Evolutionary conservation across 1,140 invertebrate genomes (phyloP).

Genomic region (Pygmarrhopalites habei): DNA sequence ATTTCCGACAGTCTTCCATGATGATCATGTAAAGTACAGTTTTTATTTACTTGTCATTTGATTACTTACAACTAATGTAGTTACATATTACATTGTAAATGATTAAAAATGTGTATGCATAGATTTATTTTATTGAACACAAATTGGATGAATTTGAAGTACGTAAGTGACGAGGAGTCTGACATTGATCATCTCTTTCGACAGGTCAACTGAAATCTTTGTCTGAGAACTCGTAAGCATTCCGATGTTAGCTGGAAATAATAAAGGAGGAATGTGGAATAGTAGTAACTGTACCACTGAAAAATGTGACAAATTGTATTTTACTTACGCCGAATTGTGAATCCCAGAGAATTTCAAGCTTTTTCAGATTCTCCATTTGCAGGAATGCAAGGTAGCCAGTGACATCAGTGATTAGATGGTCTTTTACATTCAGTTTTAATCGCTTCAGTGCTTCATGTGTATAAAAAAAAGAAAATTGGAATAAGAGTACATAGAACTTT

Average conservation of each 20-base stretch:
- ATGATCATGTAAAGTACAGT: too few relatives aligned
- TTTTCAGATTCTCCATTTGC: neutral
- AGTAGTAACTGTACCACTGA: neutral
- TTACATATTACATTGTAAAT: too few relatives aligned
- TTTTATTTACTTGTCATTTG: too few relatives aligned
- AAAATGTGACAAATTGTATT: neutral
- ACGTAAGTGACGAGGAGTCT: too few relatives aligned
- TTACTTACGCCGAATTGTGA: neutral
- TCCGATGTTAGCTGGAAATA: conserved; percentile 1
- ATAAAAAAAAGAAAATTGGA: too few relatives aligned
- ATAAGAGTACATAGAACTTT: neutral
- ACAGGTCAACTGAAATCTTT: neutral
- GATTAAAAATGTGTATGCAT: too few relatives aligned
- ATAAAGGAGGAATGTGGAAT: neutral
- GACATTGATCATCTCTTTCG: conserved; percentile 1
- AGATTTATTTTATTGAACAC: too few relatives aligned
- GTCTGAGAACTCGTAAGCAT: neutral
- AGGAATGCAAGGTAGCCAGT: conserved; percentile 1
- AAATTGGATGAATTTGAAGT: too few relatives aligned
- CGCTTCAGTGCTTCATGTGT: neutral
- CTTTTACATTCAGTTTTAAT: neutral
- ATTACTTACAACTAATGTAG: too few relatives aligned
- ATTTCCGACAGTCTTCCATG: too few relatives aligned
- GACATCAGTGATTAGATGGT: conserved; percentile 7
- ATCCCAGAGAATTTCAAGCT: neutral